phyloP scores from a whole-genome alignment of 2,797 vertebrate genomes.

The Rhinogobio ventralis region DNA sequence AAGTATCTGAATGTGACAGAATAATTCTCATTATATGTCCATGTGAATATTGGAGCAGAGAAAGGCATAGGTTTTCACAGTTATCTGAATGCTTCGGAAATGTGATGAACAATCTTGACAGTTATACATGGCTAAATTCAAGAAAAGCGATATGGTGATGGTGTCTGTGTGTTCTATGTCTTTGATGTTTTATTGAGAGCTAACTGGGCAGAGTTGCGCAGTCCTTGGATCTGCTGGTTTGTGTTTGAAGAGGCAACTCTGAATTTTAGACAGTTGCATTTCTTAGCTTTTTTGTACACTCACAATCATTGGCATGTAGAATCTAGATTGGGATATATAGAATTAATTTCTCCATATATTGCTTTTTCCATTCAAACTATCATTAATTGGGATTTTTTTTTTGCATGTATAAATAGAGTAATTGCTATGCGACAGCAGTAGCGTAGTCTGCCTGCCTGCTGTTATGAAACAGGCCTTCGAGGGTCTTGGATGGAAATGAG shows the following conservation, averaged over 20 bases:
- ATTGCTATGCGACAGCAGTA: constrained; percentile 32
- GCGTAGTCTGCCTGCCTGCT: constrained; percentile 30
- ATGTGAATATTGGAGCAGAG: neutral
- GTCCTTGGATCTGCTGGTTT: constrained; percentile 64
- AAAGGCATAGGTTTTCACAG: neutral
- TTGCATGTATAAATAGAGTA: constrained; percentile 22
- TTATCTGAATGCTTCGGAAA: neutral
- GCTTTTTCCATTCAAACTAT: constrained; percentile 6
- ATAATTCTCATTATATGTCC: neutral
- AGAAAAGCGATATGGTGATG: neutral
- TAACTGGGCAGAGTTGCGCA: constrained; percentile 71
- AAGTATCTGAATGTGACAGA: constrained; percentile 4
- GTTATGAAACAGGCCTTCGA: constrained; percentile 42
- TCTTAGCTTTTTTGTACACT: constrained; percentile 44
- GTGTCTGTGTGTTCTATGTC: constrained; percentile 66
- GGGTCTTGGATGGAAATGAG: constrained; percentile 45
- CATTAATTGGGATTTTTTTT: neutral
- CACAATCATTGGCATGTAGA: constrained; percentile 1
- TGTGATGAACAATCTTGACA: constrained; percentile 9
- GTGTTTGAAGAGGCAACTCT: constrained; percentile 66
- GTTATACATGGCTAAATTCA: constrained; percentile 28
- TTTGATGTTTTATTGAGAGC: constrained; percentile 84
- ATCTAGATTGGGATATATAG: neutral
- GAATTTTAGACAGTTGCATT: constrained; percentile 57
- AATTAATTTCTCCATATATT: neutral